Evolutionary conservation across 2,113 vertebrate species (phyloP).

Genomic region (Alaudala cheleensis): DNA sequence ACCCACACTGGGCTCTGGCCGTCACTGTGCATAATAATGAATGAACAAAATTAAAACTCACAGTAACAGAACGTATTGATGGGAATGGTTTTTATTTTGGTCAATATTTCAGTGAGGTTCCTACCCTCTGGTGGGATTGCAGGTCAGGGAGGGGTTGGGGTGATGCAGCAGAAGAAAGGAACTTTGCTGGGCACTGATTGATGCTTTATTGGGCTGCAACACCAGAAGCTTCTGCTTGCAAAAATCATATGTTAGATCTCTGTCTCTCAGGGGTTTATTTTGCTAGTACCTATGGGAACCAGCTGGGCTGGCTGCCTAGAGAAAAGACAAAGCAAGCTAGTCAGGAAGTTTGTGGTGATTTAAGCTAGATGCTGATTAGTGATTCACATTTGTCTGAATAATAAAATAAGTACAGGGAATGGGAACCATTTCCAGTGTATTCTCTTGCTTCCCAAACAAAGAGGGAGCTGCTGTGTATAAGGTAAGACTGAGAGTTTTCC

Average conservation of each 20-base stretch:
- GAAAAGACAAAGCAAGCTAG: conserved; percentile 39
- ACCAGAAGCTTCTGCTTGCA: conserved; percentile 2
- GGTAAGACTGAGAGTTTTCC: conserved; percentile 27
- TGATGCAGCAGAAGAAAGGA: conserved; percentile 1
- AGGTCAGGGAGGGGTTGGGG: not conserved
- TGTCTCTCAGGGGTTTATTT: conserved; percentile 39
- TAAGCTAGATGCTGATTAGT: conserved; percentile 14
- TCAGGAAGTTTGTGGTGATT: conserved; percentile 33
- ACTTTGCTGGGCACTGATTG: not conserved
- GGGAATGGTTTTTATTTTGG: not conserved
- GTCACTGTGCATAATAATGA: not conserved
- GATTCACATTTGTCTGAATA: conserved; percentile 29
- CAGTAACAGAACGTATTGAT: not conserved
- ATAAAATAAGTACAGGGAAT: conserved; percentile 2
- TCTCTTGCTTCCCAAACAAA: not conserved
- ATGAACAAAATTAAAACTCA: not conserved
- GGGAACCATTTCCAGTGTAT: not conserved
- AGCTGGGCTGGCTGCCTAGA: conserved; percentile 15
- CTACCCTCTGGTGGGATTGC: not conserved
- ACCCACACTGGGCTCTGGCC: not conserved
- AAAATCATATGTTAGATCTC: conserved; percentile 36
- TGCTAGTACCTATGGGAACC: conserved; percentile 36
- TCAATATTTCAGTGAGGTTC: conserved; percentile 44
- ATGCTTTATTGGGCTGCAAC: not conserved
- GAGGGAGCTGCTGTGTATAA: not conserved